These are phyloP conservation scores for Gadus macrocephalus DNA, from an alignment of 2,113 vertebrate species.

Conservation along the genomic window DNA sequence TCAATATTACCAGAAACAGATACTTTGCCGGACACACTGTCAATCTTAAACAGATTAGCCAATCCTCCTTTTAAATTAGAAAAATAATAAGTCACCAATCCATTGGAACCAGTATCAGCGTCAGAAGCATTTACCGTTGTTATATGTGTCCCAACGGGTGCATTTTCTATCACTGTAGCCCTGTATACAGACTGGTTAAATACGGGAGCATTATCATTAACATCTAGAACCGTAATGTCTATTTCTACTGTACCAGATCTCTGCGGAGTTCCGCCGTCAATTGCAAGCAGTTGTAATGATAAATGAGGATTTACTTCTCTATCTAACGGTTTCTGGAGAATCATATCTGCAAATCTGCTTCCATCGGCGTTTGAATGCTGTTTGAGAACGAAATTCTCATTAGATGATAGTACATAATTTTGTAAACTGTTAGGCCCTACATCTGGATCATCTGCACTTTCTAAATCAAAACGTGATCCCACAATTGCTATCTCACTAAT, in stretches of 20 bases:
- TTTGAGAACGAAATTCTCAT: slow-evolving; percentile 58
- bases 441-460: slow-evolving; percentile 68
- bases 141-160: slow-evolving; percentile 29
- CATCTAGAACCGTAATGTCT: slow-evolving; percentile 44
- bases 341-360: slow-evolving; percentile 56
- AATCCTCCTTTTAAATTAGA: slow-evolving; percentile 38
- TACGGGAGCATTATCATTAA: slow-evolving; percentile 53
- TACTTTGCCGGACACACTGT: slow-evolving; percentile 44
- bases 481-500: slow-evolving; percentile 74
- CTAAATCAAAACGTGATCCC: slow-evolving; percentile 76
- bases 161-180: slow-evolving; percentile 50
- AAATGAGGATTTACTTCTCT: slow-evolving; percentile 45
- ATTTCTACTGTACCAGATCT: slow-evolving; percentile 57
- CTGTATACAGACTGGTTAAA: slow-evolving; percentile 54
- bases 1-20: slow-evolving; percentile 47
- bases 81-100: slow-evolving; percentile 36
- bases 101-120: slow-evolving; percentile 46
- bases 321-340: slow-evolving; percentile 72
- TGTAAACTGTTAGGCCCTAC: slow-evolving; percentile 63
- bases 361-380: slow-evolving; percentile 57
- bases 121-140: slow-evolving; percentile 59
- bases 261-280: slow-evolving; percentile 56
- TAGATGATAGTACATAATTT: slow-evolving; percentile 66
- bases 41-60: slow-evolving; percentile 33
- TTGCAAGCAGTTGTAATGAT: slow-evolving; percentile 46